Evolutionary conservation across 2,888 invertebrate genomes (phyloP).

Genomic region (Lucinisca nassula): DNA sequence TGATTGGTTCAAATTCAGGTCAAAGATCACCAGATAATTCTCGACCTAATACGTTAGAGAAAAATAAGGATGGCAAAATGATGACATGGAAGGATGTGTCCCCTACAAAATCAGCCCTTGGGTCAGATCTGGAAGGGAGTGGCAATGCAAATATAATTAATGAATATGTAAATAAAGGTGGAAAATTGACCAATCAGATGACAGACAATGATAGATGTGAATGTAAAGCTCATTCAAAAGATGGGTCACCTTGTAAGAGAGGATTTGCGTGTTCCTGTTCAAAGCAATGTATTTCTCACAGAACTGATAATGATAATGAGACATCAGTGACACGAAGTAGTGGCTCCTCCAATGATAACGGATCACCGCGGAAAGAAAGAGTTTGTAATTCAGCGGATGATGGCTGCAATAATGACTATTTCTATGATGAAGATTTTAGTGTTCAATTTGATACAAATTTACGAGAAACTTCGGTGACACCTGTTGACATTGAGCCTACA

Average conservation of each 20-base stretch:
- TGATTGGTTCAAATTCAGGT: constrained; percentile 9
- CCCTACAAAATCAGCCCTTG: constrained; percentile 71
- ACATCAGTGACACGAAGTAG: constrained; percentile 54
- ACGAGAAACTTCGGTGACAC: constrained; percentile 75
- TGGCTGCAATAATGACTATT: constrained; percentile 86
- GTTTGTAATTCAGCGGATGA: constrained; percentile 77
- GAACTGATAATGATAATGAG: constrained; percentile 53
- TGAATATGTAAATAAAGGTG: constrained; percentile 74
- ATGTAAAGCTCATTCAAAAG: constrained; percentile 48
- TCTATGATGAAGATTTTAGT: constrained; percentile 87
- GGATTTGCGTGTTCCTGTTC: constrained; percentile 56
- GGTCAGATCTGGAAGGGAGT: constrained; percentile 18
- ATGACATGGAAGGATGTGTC: constrained; percentile 82
- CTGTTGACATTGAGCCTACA: constrained; percentile 69
- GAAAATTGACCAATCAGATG: constrained; percentile 67
- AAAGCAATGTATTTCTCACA: constrained; percentile 51
- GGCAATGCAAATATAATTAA: constrained; percentile 51
- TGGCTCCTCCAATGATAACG: constrained; percentile 56
- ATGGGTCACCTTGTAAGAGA: constrained; percentile 56
- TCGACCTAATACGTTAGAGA: constrained; percentile 26
- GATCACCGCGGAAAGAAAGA: constrained; percentile 64
- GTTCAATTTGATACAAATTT: constrained; percentile 85
- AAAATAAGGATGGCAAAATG: constrained; percentile 47
- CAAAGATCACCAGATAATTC: constrained; percentile 52
- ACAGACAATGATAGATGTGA: constrained; percentile 69